Evolutionary conservation across 2,888 invertebrate genomes (phyloP).

Genomic region (Pseudococcus viburni): DNA sequence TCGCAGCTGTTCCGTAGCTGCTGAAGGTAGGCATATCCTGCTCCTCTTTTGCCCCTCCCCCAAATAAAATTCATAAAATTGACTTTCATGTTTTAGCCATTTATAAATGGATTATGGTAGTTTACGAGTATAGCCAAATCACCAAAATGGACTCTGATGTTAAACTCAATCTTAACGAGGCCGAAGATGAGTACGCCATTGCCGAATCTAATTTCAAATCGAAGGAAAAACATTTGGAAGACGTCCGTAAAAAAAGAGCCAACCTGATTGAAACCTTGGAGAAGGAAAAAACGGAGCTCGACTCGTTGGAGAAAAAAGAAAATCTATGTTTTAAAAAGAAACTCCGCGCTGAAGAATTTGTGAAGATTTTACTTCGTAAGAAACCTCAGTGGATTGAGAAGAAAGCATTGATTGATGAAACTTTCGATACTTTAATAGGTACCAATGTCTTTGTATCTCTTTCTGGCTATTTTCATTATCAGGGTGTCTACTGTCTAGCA

Average conservation of each 20-base stretch:
- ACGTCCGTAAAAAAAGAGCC: constrained; percentile 73
- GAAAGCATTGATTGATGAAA: constrained; percentile 74
- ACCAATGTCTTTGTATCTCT: not conserved
- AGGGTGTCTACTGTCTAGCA: too few species aligned
- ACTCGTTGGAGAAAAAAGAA: constrained; percentile 86
- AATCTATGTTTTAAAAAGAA: constrained; percentile 78
- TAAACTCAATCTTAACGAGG: constrained; percentile 88
- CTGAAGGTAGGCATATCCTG: constrained; percentile 78
- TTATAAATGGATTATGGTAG: constrained; percentile 95
- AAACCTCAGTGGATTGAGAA: constrained; percentile 83
- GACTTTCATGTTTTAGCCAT: constrained; percentile 74
- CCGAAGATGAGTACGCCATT: constrained; percentile 83
- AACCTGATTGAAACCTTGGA: constrained; percentile 74
- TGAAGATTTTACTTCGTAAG: constrained; percentile 92
- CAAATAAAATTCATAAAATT: not conserved
- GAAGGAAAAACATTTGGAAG: constrained; percentile 83
- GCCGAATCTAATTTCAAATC: constrained; percentile 83
- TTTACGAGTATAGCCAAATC: constrained; percentile 94
- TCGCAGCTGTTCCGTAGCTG: constrained; percentile 87
- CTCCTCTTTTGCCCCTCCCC: not conserved
- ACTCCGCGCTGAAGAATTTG: constrained; percentile 94
- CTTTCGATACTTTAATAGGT: constrained; percentile 82
- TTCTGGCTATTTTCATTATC: too few species aligned
- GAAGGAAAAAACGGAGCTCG: constrained; percentile 78
- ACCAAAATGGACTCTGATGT: constrained; percentile 95